These are phyloP conservation scores for Podarcis raffonei DNA, from an alignment of 2,113 vertebrate genomes.

Conservation along the genomic window DNA sequence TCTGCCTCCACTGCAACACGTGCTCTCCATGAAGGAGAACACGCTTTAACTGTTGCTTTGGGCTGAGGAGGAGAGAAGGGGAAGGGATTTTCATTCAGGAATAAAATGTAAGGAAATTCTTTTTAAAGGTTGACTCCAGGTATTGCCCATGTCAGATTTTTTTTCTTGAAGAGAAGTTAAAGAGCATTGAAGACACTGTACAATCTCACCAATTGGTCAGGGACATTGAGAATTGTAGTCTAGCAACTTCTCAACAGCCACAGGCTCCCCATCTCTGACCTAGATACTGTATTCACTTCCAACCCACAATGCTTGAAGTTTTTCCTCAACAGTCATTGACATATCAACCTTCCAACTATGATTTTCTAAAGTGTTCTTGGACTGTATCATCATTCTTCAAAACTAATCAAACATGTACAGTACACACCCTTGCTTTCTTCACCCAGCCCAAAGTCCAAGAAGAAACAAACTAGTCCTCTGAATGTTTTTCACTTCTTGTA, in stretches of 20 bases:
- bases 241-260: too few species aligned
- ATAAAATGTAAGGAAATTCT: conserved; percentile 19
- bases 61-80: not conserved
- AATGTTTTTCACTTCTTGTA: not conserved
- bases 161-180: not conserved
- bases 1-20: too few species aligned
- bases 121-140: not conserved
- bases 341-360: too few species aligned
- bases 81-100: not conserved
- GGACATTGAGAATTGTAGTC: not conserved
- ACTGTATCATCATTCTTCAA: too few species aligned
- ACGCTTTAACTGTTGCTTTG: not conserved
- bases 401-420: too few species aligned
- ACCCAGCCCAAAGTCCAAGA: not conserved
- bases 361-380: too few species aligned
- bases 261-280: too few species aligned
- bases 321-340: too few species aligned
- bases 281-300: too few species aligned
- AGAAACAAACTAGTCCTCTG: conserved; percentile 27
- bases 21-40: too few species aligned
- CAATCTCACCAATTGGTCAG: too few species aligned
- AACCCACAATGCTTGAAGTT: too few species aligned
- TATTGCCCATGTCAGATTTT: not conserved
- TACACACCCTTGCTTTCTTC: not conserved
- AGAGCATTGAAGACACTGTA: not conserved